These are phyloP conservation scores for Sylvia atricapilla DNA, from an alignment of 2,113 vertebrate genomes.

Conservation along the genomic window DNA sequence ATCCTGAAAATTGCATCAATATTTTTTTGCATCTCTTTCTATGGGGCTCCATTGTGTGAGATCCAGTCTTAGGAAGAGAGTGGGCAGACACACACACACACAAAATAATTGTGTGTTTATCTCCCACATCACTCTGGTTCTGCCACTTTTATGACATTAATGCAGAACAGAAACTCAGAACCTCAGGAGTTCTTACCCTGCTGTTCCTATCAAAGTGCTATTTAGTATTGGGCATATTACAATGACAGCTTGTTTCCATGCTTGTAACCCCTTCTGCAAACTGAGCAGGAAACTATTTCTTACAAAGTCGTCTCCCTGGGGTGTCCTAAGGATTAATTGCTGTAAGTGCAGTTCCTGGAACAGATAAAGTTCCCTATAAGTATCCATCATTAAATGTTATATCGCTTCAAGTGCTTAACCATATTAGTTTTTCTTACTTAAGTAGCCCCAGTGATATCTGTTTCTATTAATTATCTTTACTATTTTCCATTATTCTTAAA, in stretches of 20 bases:
- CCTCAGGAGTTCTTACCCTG: not conserved
- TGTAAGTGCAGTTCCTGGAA: conserved; percentile 19
- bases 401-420: conserved; percentile 3
- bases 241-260: not conserved
- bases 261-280: not conserved
- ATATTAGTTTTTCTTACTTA: conserved; percentile 8
- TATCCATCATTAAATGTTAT: conserved; percentile 25
- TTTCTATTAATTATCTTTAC: conserved; percentile 45
- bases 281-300: not conserved
- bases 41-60: not conserved
- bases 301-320: not conserved
- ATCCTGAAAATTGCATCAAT: not conserved
- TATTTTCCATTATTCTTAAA: conserved; percentile 13
- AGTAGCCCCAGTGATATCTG: not conserved
- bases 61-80: not conserved
- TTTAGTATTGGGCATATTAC: not conserved
- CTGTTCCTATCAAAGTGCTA: not conserved
- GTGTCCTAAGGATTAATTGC: conserved; percentile 36
- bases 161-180: not conserved
- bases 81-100: not conserved
- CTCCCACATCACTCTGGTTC: not conserved
- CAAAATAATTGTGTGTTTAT: not conserved
- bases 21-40: not conserved
- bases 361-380: conserved; percentile 1
- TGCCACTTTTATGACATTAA: not conserved